Evolutionary conservation across 2,888 invertebrate genomes (phyloP).

Genomic region (Acanthacorydalis orientalis): DNA sequence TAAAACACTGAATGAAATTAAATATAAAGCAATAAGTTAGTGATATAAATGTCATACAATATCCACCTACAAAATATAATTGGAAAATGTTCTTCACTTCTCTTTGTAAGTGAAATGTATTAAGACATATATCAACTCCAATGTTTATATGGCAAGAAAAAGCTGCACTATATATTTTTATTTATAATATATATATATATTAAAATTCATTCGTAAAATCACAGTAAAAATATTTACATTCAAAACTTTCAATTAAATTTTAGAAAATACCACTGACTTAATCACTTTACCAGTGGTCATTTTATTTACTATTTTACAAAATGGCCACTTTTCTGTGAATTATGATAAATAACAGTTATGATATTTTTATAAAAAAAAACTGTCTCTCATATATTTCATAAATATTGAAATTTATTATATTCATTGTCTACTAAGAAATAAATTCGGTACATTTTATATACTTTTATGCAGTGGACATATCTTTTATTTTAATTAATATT

Average conservation of each 20-base stretch:
- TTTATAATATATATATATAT: slow-evolving; percentile 2
- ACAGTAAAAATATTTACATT: slow-evolving; percentile 8
- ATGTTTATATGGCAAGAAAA: slow-evolving; percentile 5
- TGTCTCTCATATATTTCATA: no score
- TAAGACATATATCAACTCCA: background rate
- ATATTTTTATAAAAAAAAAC: no score
- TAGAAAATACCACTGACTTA: background rate
- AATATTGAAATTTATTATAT: no score
- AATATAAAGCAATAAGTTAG: background rate
- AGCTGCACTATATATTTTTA: slow-evolving; percentile 5
- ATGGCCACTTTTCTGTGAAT: background rate
- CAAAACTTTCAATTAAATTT: slow-evolving; percentile 1
- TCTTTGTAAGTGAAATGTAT: background rate
- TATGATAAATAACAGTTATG: background rate
- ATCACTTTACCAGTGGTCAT: background rate
- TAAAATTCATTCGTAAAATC: slow-evolving; percentile 7
- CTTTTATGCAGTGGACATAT: no score
- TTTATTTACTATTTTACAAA: background rate
- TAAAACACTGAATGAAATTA: background rate
- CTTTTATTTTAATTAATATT: no score
- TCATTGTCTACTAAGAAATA: no score
- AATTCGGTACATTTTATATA: no score
- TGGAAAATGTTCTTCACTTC: background rate
- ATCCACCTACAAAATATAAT: background rate
- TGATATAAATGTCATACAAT: background rate